Conservation (phyloP, 35 echinoderm and acorn worm genomes). For the Ophioderma brevispina region DNA sequence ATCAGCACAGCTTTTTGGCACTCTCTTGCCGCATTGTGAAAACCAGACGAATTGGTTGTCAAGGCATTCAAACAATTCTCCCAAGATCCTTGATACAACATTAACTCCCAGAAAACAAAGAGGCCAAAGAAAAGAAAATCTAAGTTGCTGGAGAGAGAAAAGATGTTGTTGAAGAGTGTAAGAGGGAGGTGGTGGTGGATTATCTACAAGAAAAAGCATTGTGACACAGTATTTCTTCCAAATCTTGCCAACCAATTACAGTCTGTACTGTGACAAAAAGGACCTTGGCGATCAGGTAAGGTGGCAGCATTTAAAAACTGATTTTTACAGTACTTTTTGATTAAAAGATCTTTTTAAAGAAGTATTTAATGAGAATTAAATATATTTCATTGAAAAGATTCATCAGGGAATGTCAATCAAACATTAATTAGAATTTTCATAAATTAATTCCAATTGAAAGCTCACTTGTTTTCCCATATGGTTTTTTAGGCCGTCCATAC, state of each 20-base stretch:
- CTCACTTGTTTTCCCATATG: too few relatives aligned
- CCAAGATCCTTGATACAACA: background rate
- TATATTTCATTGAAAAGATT: too few relatives aligned
- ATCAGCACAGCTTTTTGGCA: conserved; percentile 78
- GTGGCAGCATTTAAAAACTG: background rate
- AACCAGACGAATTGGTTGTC: conserved; percentile 55
- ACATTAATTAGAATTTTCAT: too few relatives aligned
- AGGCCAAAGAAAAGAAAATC: conserved; percentile 41
- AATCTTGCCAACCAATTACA: conserved; percentile 86
- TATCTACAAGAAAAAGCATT: conserved; percentile 31
- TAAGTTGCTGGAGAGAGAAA: background rate
- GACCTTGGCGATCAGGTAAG: conserved; percentile 81
- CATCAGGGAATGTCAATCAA: too few relatives aligned
- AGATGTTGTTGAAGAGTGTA: background rate
- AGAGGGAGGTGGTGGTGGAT: background rate
- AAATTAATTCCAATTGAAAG: too few relatives aligned
- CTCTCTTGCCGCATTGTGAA: conserved; percentile 74
- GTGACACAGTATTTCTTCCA: conserved; percentile 53
- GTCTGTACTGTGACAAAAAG: conserved; percentile 65
- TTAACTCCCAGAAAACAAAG: background rate
- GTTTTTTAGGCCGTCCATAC: too few relatives aligned
- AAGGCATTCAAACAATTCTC: conserved; percentile 10
- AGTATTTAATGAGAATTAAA: too few relatives aligned
- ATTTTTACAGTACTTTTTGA: too few relatives aligned
- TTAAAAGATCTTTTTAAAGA: too few relatives aligned